Evolutionary conservation across 2,113 vertebrate genomes (phyloP).

Genomic region (Poeciliopsis occidentalis): DNA sequence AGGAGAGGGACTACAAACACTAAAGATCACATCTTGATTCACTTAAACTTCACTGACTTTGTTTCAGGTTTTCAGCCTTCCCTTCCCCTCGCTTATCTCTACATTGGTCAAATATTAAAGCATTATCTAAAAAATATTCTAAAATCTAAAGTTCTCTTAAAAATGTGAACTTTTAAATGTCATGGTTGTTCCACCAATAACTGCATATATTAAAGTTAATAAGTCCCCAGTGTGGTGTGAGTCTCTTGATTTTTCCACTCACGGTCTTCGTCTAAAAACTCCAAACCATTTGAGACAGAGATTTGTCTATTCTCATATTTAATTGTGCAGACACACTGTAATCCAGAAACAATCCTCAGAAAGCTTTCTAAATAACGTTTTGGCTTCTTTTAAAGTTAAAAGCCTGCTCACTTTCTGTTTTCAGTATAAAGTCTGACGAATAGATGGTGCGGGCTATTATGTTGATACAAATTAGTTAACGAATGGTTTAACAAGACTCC

Average conservation of each 20-base stretch:
- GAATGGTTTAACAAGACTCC: neutral
- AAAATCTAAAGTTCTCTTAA: neutral
- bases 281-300: no score
- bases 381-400: neutral
- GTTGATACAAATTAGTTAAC: slow-evolving; percentile 5
- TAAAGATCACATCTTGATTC: slow-evolving; percentile 2
- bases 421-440: slow-evolving; percentile 27
- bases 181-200: neutral
- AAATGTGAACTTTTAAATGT: neutral
- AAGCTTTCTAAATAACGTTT: neutral
- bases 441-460: slow-evolving; percentile 4
- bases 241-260: neutral
- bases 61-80: neutral
- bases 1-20: slow-evolving; percentile 6
- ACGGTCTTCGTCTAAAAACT: neutral
- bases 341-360: neutral
- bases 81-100: slow-evolving; percentile 1
- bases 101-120: neutral
- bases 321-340: neutral
- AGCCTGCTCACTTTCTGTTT: slow-evolving; percentile 15
- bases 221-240: neutral
- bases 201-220: neutral
- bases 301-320: neutral
- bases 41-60: neutral
- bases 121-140: slow-evolving; percentile 1